Evolutionary conservation across 2,797 vertebrate species (phyloP), one percentile per base, ranked within the genome.

Genomic region (Lerista edwardsae): DNA sequence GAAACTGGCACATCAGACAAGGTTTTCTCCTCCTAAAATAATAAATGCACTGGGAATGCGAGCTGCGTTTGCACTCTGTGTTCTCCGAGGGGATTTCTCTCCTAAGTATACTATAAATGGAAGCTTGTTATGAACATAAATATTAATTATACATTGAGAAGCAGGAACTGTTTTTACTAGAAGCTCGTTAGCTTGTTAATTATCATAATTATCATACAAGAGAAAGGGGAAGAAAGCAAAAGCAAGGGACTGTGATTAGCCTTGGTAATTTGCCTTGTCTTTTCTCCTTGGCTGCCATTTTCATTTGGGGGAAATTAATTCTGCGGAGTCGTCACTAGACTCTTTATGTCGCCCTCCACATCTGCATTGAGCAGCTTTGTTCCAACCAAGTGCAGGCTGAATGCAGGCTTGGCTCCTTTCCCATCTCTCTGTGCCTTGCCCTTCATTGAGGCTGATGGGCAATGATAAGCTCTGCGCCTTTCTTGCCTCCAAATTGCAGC

Each of bases 81-180:
- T 84, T 87, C 76, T 89, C 4, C 0, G 90, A 83, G 84, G 86
- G 80, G 87, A 92, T 91, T 88, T 91, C 59, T 91, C 82, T 91
- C 73, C 77, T 80, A 88, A 88, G 87, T 82, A 72, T 87, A 84
- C 82, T 83, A 86, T 90, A 94, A 93, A 90, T 91, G 93, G 91
- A 93, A 94, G 93, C 92, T 93, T 94, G 93, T 88, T 93, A 94
- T 92, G 86, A 90, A 94, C 84, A 92, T 95, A 95, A 95, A 95
- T 94, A 95, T 95, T 94, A 95, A 95, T 95, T 94, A 95, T 94
- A 93, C 89, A 94, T 94, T 93, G 91, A 94, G 92, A 93, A 94
- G 91, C 93, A 94, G 93, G 89, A 93, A 94, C 94, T 94, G 94
- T 94, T 95, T 95, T 94, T 94, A 94, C 92, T 94, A 92, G 89